Percentiles rank a stretch among this genome's conserved stretches.
Conservation (phyloP, 2,797 vertebrate genomes). For the Scolopax bukidnonensis region DNA sequence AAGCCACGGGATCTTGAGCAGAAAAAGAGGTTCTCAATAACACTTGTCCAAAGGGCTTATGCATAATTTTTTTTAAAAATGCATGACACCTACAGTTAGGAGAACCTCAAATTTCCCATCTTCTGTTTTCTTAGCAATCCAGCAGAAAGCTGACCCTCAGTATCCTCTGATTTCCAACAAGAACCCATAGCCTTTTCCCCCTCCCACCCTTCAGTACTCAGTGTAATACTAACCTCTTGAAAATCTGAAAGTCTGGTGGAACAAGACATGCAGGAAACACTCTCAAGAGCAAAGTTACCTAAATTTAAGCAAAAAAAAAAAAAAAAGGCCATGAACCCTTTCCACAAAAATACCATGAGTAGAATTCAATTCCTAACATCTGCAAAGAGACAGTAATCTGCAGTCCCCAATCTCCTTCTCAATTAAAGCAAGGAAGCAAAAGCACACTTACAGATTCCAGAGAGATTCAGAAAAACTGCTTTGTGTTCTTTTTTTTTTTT, state of each 20-base stretch:
- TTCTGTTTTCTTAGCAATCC: neutral
- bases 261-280: neutral
- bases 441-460: neutral
- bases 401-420: accelerated
- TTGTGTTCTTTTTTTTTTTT: neutral
- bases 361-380: neutral
- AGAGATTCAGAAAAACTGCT: neutral
- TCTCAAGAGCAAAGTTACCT: neutral
- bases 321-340: neutral
- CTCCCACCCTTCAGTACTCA: neutral
- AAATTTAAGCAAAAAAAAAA: neutral
- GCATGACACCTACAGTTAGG: neutral
- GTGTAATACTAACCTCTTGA: neutral
- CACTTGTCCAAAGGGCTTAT: neutral
- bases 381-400: neutral
- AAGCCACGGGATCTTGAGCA: neutral
- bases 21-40: neutral
- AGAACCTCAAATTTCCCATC: neutral
- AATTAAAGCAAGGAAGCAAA: neutral
- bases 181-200: neutral
- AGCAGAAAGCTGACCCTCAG: neutral
- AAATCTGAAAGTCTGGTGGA: neutral
- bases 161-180: neutral
- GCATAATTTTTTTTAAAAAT: neutral
- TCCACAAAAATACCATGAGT: neutral